A percentile compares a stretch with the other conserved stretches of the same genome.
These are phyloP conservation scores for Melitaea cinxia DNA, from an alignment of 1,140 invertebrate species.

Conservation along the genomic window DNA sequence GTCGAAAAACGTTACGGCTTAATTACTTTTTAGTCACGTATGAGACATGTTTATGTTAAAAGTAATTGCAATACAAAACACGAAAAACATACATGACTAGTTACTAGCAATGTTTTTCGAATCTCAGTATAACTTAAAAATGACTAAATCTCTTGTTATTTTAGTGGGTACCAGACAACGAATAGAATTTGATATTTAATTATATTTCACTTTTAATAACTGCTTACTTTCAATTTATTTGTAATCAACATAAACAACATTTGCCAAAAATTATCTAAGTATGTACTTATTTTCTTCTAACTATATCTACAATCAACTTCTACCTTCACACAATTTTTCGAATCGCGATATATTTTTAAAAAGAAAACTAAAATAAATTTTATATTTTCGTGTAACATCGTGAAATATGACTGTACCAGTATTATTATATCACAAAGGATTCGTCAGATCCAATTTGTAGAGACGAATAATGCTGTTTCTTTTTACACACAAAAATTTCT, in stretches of 20 bases:
- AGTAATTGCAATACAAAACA: not conserved
- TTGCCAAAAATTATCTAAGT: no score
- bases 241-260: no score
- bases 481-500: not conserved
- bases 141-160: no score
- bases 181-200: no score
- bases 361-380: not conserved
- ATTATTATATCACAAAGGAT: not conserved
- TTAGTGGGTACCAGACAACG: no score
- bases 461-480: not conserved
- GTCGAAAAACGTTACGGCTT: not conserved
- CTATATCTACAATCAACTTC: no score
- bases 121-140: no score
- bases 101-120: no score
- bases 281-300: no score
- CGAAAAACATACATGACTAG: no score
- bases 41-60: not conserved
- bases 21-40: slow-evolving; percentile 15
- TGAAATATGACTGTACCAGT: not conserved
- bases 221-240: no score
- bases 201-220: no score
- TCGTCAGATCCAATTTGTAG: not conserved
- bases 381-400: not conserved
- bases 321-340: not conserved
- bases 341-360: not conserved